Percentiles rank a stretch among this genome's conserved stretches.
Conservation (phyloP, 2,113 vertebrate genomes). For the Desmodus rotundus region DNA sequence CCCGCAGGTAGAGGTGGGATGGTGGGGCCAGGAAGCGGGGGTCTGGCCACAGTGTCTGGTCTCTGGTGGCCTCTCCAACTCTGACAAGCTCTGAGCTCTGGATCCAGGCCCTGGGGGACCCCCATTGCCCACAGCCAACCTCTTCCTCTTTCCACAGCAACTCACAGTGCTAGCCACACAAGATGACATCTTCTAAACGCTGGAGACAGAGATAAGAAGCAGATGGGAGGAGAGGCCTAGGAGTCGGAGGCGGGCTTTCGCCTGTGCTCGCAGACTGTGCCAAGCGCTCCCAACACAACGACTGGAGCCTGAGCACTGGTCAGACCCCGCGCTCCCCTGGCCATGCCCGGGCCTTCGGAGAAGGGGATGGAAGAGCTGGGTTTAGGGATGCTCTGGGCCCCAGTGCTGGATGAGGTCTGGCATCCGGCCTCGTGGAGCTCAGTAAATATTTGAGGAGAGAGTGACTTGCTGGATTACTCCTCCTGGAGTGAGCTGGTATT, state of each 20-base stretch:
- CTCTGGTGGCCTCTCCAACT: not conserved
- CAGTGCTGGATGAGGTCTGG: not conserved
- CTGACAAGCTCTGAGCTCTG: not conserved
- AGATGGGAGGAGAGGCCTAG: not conserved
- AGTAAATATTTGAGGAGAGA: not conserved
- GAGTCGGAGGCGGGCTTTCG: not conserved
- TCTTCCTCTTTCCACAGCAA: not conserved
- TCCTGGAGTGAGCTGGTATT: not conserved
- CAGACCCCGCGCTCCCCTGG: not conserved
- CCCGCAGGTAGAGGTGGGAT: not conserved
- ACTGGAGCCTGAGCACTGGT: not conserved
- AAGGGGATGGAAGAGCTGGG: not conserved
- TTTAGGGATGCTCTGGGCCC: not conserved
- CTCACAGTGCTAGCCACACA: not conserved
- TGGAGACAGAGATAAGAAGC: not conserved
- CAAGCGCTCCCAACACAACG: fast-evolving
- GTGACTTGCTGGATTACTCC: not conserved
- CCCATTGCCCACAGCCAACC: not conserved
- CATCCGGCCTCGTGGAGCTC: not conserved
- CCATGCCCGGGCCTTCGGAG: not conserved
- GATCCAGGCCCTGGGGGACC: not conserved
- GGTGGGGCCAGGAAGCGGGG: not conserved
- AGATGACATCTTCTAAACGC: conserved; percentile 23
- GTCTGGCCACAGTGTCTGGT: not conserved
- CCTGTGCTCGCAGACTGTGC: not conserved